Conservation (phyloP, 2,797 vertebrate species). For the Hypotaenidia philippensis region DNA sequence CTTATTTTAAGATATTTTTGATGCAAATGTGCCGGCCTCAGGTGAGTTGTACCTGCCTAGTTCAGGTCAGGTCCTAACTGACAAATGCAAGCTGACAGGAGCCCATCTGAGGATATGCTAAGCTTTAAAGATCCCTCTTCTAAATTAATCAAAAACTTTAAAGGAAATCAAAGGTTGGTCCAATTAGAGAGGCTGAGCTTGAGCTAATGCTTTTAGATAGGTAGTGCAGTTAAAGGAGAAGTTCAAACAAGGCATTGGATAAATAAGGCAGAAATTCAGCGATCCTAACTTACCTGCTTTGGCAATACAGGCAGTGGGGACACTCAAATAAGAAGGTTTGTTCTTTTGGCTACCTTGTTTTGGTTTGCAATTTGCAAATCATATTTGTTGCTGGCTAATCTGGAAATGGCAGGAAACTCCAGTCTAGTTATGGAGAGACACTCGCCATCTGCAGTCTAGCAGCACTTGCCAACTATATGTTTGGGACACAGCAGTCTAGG, state of each 20-base stretch:
- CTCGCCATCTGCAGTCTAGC: conserved; percentile 80
- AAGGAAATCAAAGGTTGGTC: not conserved
- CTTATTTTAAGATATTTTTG: not conserved
- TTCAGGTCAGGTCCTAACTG: not conserved
- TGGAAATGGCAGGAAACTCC: conserved; percentile 62
- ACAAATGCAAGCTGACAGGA: not conserved
- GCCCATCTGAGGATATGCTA: not conserved
- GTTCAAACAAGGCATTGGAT: not conserved
- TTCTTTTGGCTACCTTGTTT: conserved; percentile 32
- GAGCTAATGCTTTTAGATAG: not conserved
- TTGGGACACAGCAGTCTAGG: conserved; percentile 73
- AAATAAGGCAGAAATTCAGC: not conserved
- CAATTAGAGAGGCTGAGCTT: not conserved
- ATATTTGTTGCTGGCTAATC: conserved; percentile 52
- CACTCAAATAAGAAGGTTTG: not conserved
- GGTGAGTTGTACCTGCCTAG: not conserved
- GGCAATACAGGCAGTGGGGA: not conserved
- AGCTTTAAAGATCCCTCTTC: not conserved
- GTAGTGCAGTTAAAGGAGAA: not conserved
- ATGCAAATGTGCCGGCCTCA: not conserved
- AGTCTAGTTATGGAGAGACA: conserved; percentile 68
- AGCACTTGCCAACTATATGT: conserved; percentile 70
- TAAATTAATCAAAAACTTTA: not conserved
- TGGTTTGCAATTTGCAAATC: conserved; percentile 34
- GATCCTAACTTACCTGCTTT: not conserved